These are phyloP conservation scores for Echinometra lucunter DNA, from an alignment of 53 echinoderm and acorn worm genomes.

Conservation along the genomic window DNA sequence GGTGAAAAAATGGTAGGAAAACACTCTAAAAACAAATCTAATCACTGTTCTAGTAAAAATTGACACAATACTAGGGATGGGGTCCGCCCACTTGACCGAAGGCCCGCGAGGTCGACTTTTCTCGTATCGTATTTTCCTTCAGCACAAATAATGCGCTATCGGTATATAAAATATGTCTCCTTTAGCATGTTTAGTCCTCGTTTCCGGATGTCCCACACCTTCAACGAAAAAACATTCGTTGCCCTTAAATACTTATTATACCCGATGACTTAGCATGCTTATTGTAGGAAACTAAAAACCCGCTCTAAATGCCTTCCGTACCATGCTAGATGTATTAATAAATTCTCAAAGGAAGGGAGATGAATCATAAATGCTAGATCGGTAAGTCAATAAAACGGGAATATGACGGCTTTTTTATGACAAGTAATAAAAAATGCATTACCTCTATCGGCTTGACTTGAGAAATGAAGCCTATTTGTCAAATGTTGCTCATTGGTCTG, in stretches of 20 bases:
- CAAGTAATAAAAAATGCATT: conserved; percentile 12
- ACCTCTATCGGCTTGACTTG: background rate
- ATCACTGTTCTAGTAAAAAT: too few species aligned
- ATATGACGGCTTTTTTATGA: conserved; percentile 33
- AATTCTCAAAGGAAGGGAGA: background rate
- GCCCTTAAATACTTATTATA: background rate
- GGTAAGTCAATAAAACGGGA: conserved; percentile 7
- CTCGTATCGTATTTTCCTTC: too few species aligned
- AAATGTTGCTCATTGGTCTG: background rate
- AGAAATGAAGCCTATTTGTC: conserved; percentile 44
- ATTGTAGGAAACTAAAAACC: background rate
- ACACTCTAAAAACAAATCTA: too few species aligned
- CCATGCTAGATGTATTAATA: background rate
- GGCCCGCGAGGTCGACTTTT: too few species aligned
- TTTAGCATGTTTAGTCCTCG: too few species aligned
- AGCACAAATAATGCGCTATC: too few species aligned
- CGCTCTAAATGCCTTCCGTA: background rate
- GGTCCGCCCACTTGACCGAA: too few species aligned
- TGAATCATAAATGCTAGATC: background rate
- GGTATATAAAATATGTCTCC: too few species aligned
- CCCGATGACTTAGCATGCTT: background rate
- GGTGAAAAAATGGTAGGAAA: too few species aligned
- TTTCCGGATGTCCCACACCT: too few species aligned
- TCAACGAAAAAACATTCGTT: too few species aligned
- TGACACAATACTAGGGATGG: too few species aligned